Percentiles rank a stretch among this genome's conserved stretches.
Conservation (phyloP, 2,113 vertebrate species). For the Spheniscus mendiculus region DNA sequence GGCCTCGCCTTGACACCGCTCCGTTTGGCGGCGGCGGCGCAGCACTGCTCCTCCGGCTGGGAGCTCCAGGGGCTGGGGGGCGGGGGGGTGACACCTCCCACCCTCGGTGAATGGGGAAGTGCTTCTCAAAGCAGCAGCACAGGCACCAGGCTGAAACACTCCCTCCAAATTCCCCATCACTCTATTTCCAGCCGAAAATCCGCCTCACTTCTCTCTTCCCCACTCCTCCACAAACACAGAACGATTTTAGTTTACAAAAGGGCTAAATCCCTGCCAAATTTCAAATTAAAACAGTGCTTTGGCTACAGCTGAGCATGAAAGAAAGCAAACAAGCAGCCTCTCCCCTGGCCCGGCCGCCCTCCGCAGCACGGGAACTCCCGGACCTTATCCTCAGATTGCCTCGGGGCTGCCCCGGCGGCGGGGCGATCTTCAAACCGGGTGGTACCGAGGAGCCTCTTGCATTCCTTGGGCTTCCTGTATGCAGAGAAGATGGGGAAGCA, state of each 20-base stretch:
- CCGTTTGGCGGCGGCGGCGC: neutral
- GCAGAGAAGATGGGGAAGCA: neutral
- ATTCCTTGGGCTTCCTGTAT: neutral
- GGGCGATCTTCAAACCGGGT: neutral
- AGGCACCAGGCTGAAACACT: neutral
- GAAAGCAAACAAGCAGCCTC: constrained; percentile 23
- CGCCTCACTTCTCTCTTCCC: neutral
- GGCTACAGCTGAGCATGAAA: constrained; percentile 7
- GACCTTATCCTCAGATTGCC: neutral
- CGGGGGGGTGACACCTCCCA: neutral
- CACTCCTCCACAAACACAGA: neutral
- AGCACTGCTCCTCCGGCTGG: neutral
- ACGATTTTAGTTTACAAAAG: neutral
- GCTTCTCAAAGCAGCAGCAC: constrained; percentile 1
- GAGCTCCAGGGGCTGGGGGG: neutral
- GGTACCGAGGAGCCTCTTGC: neutral
- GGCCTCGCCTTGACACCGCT: neutral
- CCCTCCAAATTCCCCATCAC: neutral
- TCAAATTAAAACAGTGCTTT: constrained; percentile 50
- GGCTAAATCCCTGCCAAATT: constrained; percentile 28
- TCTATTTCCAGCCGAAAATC: constrained; percentile 22
- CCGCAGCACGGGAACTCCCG: neutral
- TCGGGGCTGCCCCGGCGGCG: neutral
- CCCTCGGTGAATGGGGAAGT: neutral
- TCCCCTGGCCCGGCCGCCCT: neutral